phyloP scores from a whole-genome alignment of 2,888 invertebrate genomes.

The Orchestes rusci region DNA sequence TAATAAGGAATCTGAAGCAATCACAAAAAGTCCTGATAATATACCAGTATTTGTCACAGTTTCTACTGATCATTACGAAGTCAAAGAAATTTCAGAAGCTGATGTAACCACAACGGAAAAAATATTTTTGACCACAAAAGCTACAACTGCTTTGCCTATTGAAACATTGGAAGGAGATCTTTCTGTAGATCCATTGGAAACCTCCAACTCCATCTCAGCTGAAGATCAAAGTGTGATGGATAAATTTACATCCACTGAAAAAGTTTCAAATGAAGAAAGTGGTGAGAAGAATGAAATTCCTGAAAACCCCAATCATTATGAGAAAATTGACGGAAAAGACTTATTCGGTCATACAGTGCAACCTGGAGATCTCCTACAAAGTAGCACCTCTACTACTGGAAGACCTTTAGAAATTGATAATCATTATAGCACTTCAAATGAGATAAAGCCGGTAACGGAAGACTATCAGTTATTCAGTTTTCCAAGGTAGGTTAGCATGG shows the following conservation, averaged over 20 bases:
- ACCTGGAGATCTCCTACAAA: neutral
- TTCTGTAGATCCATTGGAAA: conserved; percentile 31
- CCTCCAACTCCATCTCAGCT: conserved; percentile 13
- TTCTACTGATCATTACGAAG: conserved; percentile 31
- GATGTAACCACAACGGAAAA: conserved; percentile 38
- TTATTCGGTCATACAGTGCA: conserved; percentile 18
- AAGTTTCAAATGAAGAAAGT: conserved; percentile 9
- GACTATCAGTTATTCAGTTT: conserved; percentile 39
- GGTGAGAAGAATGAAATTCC: conserved; percentile 14
- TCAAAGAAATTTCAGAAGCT: conserved; percentile 31
- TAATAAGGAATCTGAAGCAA: neutral
- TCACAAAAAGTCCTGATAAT: too few relatives aligned
- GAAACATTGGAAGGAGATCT: conserved; percentile 27
- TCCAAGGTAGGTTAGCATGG: neutral
- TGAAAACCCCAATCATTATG: conserved; percentile 22
- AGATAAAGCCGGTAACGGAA: conserved; percentile 38
- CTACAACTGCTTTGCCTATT: conserved; percentile 26
- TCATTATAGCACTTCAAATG: conserved; percentile 10
- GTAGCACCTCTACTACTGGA: neutral
- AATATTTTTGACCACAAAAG: conserved; percentile 31
- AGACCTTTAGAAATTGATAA: neutral
- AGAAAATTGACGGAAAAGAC: conserved; percentile 25
- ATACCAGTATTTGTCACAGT: neutral
- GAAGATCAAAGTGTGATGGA: conserved; percentile 35
- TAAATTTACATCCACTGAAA: conserved; percentile 28